Evolutionary conservation across 2,888 invertebrate genomes (phyloP).

Genomic region (Scaptomyza polygonia): DNA sequence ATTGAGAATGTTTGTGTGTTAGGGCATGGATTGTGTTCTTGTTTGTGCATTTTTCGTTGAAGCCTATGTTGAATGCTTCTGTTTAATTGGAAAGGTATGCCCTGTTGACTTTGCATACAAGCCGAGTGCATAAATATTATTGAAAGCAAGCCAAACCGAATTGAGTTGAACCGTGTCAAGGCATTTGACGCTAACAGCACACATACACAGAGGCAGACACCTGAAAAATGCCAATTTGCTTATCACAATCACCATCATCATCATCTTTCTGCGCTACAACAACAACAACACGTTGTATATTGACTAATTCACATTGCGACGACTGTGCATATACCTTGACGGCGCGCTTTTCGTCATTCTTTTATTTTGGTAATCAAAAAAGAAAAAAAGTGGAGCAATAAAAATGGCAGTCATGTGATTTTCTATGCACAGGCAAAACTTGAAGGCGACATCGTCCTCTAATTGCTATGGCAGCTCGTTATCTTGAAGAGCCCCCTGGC

Average conservation of each 20-base stretch:
- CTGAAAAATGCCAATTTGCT: slow-evolving; percentile 55
- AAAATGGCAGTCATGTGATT: slow-evolving; percentile 40
- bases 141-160: slow-evolving; percentile 56
- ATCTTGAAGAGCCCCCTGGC: slow-evolving; percentile 51
- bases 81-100: slow-evolving; percentile 77
- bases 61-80: slow-evolving; percentile 69
- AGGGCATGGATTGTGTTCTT: slow-evolving; percentile 13
- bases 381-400: slow-evolving; percentile 4
- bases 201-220: slow-evolving; percentile 22
- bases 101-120: slow-evolving; percentile 65
- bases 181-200: slow-evolving; percentile 58
- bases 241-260: slow-evolving; percentile 15
- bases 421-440: slow-evolving; percentile 34
- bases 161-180: slow-evolving; percentile 50
- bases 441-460: slow-evolving; percentile 30
- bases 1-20: neutral
- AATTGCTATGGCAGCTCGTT: slow-evolving; percentile 77
- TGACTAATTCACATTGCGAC: slow-evolving; percentile 63
- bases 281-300: slow-evolving; percentile 43
- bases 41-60: slow-evolving; percentile 45
- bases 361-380: slow-evolving; percentile 58
- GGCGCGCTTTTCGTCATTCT: slow-evolving; percentile 31
- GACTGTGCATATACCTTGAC: slow-evolving; percentile 54
- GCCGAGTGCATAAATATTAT: slow-evolving; percentile 74
- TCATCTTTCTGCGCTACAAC: slow-evolving; percentile 23